phyloP scores from a whole-genome alignment of 2,888 invertebrate species.

The Watsonalla cultraria region DNA sequence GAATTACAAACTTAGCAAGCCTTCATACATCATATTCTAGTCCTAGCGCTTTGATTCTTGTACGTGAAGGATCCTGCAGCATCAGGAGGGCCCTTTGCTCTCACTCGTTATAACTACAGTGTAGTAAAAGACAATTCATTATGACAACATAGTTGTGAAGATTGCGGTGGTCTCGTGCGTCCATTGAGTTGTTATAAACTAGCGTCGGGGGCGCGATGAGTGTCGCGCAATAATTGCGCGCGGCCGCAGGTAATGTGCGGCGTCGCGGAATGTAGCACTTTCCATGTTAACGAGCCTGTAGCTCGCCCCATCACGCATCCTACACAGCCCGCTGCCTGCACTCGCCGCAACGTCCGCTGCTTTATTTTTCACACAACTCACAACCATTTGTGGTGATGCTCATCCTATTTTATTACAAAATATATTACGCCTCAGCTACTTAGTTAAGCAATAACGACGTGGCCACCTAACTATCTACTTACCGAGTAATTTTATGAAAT shows the following conservation, averaged over 20 bases:
- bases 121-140: background rate
- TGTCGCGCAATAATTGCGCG: slow-evolving; percentile 49
- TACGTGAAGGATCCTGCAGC: background rate
- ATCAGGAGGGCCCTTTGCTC: background rate
- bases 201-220: slow-evolving; percentile 21
- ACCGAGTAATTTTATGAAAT: slow-evolving; percentile 45
- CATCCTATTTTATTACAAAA: slow-evolving; percentile 53
- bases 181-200: slow-evolving; percentile 16
- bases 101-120: background rate
- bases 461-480: slow-evolving; percentile 28
- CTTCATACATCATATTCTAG: too few species aligned
- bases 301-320: slow-evolving; percentile 43
- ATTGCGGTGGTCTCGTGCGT: background rate
- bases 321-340: slow-evolving; percentile 19
- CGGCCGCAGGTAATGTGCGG: slow-evolving; percentile 61
- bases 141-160: background rate
- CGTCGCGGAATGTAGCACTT: slow-evolving; percentile 60
- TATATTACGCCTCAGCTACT: slow-evolving; percentile 45
- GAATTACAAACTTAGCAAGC: too few species aligned
- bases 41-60: too few species aligned
- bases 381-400: slow-evolving; percentile 63
- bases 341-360: slow-evolving; percentile 57
- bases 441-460: slow-evolving; percentile 43
- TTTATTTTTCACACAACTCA: slow-evolving; percentile 50
- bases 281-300: slow-evolving; percentile 60